phyloP scores from a whole-genome alignment of 23 tunicate species.

The Aplidium turbinatum region DNA sequence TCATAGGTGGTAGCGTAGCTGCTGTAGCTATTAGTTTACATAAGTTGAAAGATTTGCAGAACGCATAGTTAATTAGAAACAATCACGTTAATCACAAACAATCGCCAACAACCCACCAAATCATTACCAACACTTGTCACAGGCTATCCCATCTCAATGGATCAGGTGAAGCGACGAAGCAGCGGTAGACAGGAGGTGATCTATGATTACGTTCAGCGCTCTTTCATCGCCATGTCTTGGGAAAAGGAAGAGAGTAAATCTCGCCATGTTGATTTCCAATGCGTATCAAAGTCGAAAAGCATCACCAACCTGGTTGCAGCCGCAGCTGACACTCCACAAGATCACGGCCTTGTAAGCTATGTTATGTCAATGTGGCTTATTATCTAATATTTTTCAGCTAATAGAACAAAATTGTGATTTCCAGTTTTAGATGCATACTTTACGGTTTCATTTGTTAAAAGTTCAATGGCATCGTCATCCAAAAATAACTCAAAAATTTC shows the following conservation, averaged over 20 bases:
- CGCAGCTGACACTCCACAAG: slow-evolving; percentile 94
- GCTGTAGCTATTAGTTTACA: neutral
- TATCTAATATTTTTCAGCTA: too few relatives aligned
- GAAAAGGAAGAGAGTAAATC: slow-evolving; percentile 97
- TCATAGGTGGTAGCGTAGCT: too few relatives aligned
- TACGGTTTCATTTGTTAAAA: too few relatives aligned
- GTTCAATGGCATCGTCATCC: too few relatives aligned
- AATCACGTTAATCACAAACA: too few relatives aligned
- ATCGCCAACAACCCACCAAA: too few relatives aligned
- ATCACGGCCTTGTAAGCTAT: slow-evolving; percentile 72
- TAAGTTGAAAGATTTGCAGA: too few relatives aligned
- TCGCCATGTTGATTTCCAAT: slow-evolving; percentile 97
- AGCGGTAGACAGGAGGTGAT: slow-evolving; percentile 88
- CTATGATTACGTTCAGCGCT: slow-evolving; percentile 94
- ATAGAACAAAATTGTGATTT: too few relatives aligned
- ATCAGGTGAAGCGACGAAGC: slow-evolving; percentile 86
- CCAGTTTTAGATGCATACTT: too few relatives aligned
- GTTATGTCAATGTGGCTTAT: neutral
- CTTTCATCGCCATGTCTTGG: slow-evolving; percentile 94
- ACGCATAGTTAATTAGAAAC: too few relatives aligned
- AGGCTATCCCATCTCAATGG: slow-evolving; percentile 96
- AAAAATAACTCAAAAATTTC: too few relatives aligned
- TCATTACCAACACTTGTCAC: neutral
- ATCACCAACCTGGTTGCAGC: slow-evolving; percentile 93
- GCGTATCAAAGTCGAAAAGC: slow-evolving; percentile 84